Percentiles rank a stretch among this genome's conserved stretches.
These are phyloP conservation scores for Mustelus asterias DNA, from an alignment of 2,113 vertebrate species.

Conservation along the genomic window DNA sequence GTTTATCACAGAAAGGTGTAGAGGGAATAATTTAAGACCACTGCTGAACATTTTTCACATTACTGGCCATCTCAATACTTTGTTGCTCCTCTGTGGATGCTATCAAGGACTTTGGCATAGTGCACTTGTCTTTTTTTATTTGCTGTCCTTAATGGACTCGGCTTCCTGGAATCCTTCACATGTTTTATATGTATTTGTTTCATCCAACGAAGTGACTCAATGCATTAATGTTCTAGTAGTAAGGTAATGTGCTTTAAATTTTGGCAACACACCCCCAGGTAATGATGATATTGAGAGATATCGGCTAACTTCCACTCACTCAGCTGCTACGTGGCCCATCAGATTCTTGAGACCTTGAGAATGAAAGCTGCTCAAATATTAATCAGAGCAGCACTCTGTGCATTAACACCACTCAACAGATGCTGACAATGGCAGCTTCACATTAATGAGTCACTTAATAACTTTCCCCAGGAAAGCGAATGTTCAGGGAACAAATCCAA, in stretches of 20 bases:
- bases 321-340: conserved; percentile 40
- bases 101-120: conserved; percentile 28
- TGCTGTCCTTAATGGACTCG: conserved; percentile 27
- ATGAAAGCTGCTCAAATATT: conserved; percentile 23
- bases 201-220: conserved; percentile 38
- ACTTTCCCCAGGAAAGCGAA: not conserved
- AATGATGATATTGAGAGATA: conserved; percentile 38
- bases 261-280: conserved; percentile 39
- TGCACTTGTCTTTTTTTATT: conserved; percentile 9
- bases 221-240: conserved; percentile 41
- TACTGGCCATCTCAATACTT: not conserved
- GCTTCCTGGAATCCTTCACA: conserved; percentile 1
- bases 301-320: conserved; percentile 41
- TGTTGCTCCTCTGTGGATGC: conserved; percentile 29
- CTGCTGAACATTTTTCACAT: conserved; percentile 16
- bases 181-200: conserved; percentile 9
- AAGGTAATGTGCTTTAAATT: conserved; percentile 26
- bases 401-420: conserved; percentile 35
- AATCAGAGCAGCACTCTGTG: conserved; percentile 37
- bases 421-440: conserved; percentile 21
- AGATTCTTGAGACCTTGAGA: conserved; percentile 41
- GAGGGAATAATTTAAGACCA: not conserved
- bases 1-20: not conserved
- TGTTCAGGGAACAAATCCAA: not conserved
- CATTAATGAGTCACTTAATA: conserved; percentile 25